Conservation (phyloP, 2,113 vertebrate genomes). For the Oxyruncus cristatus region DNA sequence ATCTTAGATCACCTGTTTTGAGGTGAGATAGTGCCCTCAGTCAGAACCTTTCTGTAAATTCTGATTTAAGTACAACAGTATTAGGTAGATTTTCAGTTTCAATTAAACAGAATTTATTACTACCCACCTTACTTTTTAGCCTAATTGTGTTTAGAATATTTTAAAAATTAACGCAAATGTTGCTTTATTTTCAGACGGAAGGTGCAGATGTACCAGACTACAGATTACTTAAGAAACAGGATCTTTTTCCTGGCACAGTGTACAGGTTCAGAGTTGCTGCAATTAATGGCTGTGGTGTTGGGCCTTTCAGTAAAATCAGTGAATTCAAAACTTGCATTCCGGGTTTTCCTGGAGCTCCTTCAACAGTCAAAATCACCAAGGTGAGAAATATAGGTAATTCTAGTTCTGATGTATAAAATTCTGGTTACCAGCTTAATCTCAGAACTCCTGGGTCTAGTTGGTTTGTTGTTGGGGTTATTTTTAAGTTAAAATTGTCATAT, state of each 20-base stretch:
- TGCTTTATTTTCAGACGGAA: conserved; percentile 70
- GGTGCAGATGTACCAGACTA: conserved; percentile 80
- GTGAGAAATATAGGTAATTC: conserved; percentile 63
- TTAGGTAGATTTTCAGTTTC: background rate
- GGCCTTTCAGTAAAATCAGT: conserved; percentile 89
- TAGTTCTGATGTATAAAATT: background rate
- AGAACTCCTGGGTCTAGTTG: background rate
- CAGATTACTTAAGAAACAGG: conserved; percentile 82
- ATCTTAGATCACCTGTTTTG: background rate
- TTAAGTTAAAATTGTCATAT: background rate
- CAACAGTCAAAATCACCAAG: conserved; percentile 94
- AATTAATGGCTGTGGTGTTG: conserved; percentile 88
- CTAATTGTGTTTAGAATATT: background rate
- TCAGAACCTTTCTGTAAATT: background rate
- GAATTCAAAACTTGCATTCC: conserved; percentile 98
- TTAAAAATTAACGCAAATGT: background rate
- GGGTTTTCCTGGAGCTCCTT: conserved; percentile 96
- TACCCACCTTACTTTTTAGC: background rate
- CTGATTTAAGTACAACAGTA: background rate
- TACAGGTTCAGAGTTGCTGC: conserved; percentile 95
- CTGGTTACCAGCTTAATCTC: background rate
- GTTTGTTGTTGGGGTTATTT: background rate
- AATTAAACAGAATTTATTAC: background rate
- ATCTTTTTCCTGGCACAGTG: conserved; percentile 84
- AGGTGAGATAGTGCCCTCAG: background rate